Base-by-base conservation (phyloP, 1,140 invertebrate genomes). In the Amphibalanus amphitrite region DNA sequence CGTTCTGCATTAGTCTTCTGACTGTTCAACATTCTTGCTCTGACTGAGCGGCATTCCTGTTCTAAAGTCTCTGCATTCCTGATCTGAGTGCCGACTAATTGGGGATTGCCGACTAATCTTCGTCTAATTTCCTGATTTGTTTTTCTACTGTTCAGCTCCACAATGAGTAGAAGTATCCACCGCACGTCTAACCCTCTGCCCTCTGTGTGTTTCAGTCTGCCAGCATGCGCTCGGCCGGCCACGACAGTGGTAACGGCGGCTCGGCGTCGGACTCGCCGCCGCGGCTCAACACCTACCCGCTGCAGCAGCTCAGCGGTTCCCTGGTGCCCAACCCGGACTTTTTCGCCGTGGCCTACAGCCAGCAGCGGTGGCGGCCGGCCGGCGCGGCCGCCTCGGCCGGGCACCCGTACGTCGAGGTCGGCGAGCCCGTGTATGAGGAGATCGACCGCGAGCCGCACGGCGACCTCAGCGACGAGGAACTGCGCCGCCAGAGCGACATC, bases 371-470 rank as follows among this genome's bases (percentile, higher is more conserved):
- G 65, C n/a, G 65, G 28, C 28, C 0, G 59, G 64, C 64, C 64
- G 69, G 26, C 67, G 67, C 25, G 67, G 67, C 30, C 71, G 73
- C n/a, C n/a, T n/a, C n/a, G n/a, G n/a, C 33, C 33, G 64, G 79
- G 78, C 79, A 82, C 29, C 78, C 79, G 33, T 75, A 81, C 80
- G 80, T 80, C 71, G 84, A 86, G 74, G 88, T 89, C 73, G 87
- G 88, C 75, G 89, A 90, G 76, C 89, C 89, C 0, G 89, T 90
- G 0, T 90, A 90, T 78, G 90, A 90, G 78, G 89, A 90, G 76
- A 90, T 90, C 68, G 89, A 90, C 75, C 83, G 88, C 0, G 82
- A 79, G 67, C 72, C 81, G 81, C 82, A 75, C 67, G 67, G 74
- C 33, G 75, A 76, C 47, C 68, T 90, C 83, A 89, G 88, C 38